Base-by-base conservation (phyloP, 2,113 vertebrate species). In the Poeciliopsis occidentalis region DNA sequence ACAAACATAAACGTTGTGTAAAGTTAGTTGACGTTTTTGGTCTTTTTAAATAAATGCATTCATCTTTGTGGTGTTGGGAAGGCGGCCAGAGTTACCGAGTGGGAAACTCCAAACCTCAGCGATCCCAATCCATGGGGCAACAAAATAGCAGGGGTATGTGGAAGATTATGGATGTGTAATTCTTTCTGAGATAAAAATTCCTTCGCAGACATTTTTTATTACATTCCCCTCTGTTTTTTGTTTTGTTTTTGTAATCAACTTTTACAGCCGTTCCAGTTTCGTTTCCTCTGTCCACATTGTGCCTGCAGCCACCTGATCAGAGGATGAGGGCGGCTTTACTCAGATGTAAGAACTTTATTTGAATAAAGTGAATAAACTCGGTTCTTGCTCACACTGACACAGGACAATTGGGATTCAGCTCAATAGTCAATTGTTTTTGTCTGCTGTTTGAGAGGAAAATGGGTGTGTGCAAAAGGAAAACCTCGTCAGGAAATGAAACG, bases 251-350 rank as follows among this genome's bases (percentile, higher is more conserved):
- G 69, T 12, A 8, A 19, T 17, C 11, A 29, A 27, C 29, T 3
- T 8, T 30, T 22, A n/a, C 69, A 83, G 87, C 82, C 29, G 81
- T 68, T 4, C 78, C 85, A 0, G 41, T 79, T 27, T 81, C 82
- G 4, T 92, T 94, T 83, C 80, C 83, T 13, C 73, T 91, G 64
- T 92, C 92, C 71, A 74, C 78, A n/a, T 27, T 91, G 78, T 87
- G 85, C 64, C 88, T 93, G 61, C 91, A 90, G 66, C 74, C 76
- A 0, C 82, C 89, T 6, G 92, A 93, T 79, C 89, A 93, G 81
- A 90, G 91, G 76, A 90, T 91, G 90, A 91, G 93, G 70, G 80
- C 83, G 0, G 66, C 81, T 44, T 94, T 92, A 70, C 91, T 93
- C 76, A 88, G 89, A 81, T 92, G 92, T 94, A 85, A 91, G 93